Conservation (phyloP, 2,888 invertebrate genomes). For the Hololepta plana region DNA sequence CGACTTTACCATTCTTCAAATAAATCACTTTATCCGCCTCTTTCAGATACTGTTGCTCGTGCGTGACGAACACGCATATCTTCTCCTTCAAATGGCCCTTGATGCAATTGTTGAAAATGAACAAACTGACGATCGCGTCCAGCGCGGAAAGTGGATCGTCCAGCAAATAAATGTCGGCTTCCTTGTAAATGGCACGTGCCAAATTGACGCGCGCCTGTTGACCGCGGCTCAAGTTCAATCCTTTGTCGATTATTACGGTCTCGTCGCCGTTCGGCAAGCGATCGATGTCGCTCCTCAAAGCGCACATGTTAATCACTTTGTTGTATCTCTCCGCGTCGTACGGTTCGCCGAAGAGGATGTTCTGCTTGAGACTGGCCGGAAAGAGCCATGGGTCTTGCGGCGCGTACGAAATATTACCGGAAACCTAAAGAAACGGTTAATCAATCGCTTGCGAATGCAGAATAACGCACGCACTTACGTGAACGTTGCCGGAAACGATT, state of each 20-base stretch:
- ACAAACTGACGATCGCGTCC: slow-evolving; percentile 53
- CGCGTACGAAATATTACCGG: slow-evolving; percentile 33
- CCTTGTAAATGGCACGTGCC: slow-evolving; percentile 54
- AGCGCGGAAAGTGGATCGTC: slow-evolving; percentile 70
- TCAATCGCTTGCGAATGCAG: too few relatives aligned
- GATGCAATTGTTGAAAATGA: slow-evolving; percentile 45
- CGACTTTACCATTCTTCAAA: slow-evolving; percentile 8
- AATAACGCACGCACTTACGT: too few relatives aligned
- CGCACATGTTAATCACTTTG: slow-evolving; percentile 42
- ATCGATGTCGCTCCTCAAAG: slow-evolving; percentile 46
- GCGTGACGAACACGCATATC: slow-evolving; percentile 16
- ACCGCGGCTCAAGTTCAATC: slow-evolving; percentile 65
- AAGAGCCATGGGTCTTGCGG: slow-evolving; percentile 45
- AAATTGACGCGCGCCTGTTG: slow-evolving; percentile 67
- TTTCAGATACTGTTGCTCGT: slow-evolving; percentile 16
- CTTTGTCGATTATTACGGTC: slow-evolving; percentile 64
- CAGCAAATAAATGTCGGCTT: slow-evolving; percentile 58
- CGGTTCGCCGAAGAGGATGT: slow-evolving; percentile 55
- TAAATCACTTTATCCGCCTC: slow-evolving; percentile 13
- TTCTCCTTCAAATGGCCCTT: slow-evolving; percentile 16
- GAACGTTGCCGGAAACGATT: slow-evolving; percentile 21
- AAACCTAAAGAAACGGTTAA: too few relatives aligned
- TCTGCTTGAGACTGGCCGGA: slow-evolving; percentile 46
- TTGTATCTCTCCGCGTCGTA: slow-evolving; percentile 36
- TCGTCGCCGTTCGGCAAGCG: slow-evolving; percentile 55